Conservation (phyloP, 2,888 invertebrate species). For the Protophormia terraenovae region DNA sequence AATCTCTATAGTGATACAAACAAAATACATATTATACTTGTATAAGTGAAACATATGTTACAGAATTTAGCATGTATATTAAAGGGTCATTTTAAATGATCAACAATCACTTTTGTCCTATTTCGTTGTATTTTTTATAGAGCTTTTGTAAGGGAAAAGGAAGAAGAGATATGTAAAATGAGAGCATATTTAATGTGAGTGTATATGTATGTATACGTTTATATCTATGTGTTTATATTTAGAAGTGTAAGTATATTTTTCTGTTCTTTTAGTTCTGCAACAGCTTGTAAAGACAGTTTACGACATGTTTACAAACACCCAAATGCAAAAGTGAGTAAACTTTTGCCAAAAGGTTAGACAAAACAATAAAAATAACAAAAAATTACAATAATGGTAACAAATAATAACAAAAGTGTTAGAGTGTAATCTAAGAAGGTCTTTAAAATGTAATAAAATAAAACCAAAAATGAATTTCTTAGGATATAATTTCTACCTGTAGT, state of each 20-base stretch:
- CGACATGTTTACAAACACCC: conserved; percentile 59
- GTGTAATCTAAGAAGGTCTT: background rate
- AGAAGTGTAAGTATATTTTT: conserved; percentile 11
- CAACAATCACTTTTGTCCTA: conserved; percentile 49
- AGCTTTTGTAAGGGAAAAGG: background rate
- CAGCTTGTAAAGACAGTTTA: conserved; percentile 63
- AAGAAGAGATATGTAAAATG: background rate
- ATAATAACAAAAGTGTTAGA: background rate
- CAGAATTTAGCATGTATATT: conserved; percentile 22
- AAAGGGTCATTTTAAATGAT: conserved; percentile 57
- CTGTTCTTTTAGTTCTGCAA: conserved; percentile 51
- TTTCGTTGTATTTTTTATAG: background rate
- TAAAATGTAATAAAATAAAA: background rate
- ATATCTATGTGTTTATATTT: background rate
- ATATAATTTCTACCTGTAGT: no score
- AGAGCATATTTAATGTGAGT: background rate
- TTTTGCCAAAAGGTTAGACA: conserved; percentile 56
- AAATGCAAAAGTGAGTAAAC: conserved; percentile 40
- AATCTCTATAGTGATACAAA: background rate
- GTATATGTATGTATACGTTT: background rate
- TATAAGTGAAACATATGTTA: conserved; percentile 21
- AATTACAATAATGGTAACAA: background rate
- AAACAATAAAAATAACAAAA: background rate
- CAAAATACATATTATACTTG: no score
- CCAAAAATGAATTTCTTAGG: no score